A percentile compares a stretch with the other conserved stretches of the same genome.
Evolutionary conservation across 2,113 vertebrate species (phyloP).

Genomic region (Nothoprocta perdicaria): DNA sequence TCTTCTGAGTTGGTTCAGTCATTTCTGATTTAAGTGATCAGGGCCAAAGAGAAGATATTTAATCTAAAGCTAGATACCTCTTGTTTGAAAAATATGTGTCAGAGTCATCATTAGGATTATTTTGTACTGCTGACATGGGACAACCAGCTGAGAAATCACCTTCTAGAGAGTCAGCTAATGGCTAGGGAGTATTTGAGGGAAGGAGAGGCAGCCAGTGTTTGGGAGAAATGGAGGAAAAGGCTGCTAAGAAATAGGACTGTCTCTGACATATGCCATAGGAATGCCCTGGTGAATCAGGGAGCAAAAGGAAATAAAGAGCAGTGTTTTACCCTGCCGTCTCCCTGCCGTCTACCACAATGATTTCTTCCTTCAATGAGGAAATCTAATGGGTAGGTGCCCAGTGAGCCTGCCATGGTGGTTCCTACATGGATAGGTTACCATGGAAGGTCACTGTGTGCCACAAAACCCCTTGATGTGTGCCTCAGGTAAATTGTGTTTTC

Average conservation of each 20-base stretch:
- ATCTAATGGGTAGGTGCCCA: neutral
- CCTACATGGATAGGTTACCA: neutral
- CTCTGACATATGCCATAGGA: neutral
- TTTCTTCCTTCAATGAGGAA: neutral
- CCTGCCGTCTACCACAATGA: neutral
- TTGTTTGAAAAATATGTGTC: rapidly evolving
- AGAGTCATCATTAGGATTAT: neutral
- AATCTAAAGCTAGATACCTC: neutral
- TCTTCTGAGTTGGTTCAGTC: neutral
- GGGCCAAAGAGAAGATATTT: neutral
- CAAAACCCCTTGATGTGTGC: rapidly evolving
- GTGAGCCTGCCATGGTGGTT: rapidly evolving
- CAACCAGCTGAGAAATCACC: neutral
- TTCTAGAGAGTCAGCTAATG: neutral
- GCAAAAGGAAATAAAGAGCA: neutral
- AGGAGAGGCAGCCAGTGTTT: neutral
- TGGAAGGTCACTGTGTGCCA: neutral
- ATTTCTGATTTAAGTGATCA: neutral
- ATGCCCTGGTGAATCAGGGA: neutral
- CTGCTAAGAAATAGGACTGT: neutral
- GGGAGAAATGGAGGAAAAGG: neutral
- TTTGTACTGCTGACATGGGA: neutral
- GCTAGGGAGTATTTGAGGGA: neutral
- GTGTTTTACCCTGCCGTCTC: neutral
- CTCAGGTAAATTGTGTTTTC: neutral